These are phyloP conservation scores for Nicator chloris DNA, from an alignment of 2,113 vertebrate species.

Conservation along the genomic window DNA sequence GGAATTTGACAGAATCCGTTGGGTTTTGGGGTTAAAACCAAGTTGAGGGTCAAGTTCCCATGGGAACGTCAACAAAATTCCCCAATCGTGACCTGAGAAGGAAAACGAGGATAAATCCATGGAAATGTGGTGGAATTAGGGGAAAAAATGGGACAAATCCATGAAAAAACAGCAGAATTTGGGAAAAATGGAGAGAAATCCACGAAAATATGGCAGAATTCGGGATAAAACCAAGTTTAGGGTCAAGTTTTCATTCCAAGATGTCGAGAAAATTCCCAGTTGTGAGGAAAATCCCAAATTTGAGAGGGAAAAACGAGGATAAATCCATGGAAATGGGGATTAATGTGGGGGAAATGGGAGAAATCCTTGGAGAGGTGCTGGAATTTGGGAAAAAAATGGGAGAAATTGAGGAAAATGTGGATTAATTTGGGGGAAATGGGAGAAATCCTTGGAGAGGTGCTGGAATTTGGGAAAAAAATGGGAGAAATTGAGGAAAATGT, in stretches of 20 bases:
- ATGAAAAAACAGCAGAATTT: background rate
- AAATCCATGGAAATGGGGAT: background rate
- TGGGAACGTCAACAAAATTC: too few species aligned
- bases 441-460: background rate
- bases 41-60: background rate
- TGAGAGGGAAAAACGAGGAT: background rate
- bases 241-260: background rate
- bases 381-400: too few species aligned
- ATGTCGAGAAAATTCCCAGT: background rate
- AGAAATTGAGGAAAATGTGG: background rate
- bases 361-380: too few species aligned
- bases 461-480: background rate
- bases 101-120: background rate
- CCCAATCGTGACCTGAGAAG: too few species aligned
- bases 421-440: background rate
- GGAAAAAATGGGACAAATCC: background rate
- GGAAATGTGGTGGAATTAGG: background rate
- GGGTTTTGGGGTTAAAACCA: background rate
- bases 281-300: background rate
- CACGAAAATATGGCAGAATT: background rate
- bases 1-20: accelerated
- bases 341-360: too few species aligned
- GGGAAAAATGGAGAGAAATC: too few species aligned
- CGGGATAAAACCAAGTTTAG: background rate
- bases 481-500: background rate